Evolutionary conservation across 1,140 invertebrate species (phyloP).

Genomic region (Macrobrachium nipponense): DNA sequence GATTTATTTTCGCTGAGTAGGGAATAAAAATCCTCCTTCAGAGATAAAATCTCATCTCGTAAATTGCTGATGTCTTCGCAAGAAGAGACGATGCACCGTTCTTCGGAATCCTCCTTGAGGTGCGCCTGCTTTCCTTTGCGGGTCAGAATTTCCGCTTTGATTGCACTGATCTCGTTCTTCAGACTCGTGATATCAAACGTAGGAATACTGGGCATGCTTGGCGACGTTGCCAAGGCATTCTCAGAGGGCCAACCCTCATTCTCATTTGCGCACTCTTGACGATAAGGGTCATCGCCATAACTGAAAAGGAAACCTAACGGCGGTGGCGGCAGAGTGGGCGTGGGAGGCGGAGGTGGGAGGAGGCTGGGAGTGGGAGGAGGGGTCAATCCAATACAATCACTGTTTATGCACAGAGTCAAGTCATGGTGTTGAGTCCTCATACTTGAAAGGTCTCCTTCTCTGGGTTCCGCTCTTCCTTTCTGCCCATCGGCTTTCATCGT

Average conservation of each 20-base stretch:
- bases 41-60: conserved; percentile 44
- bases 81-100: conserved; percentile 42
- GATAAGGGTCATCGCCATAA: not conserved
- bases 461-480: too few species aligned
- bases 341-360: too few species aligned
- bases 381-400: too few species aligned
- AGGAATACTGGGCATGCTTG: not conserved
- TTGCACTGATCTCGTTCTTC: conserved; percentile 47
- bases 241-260: too few species aligned
- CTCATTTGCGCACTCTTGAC: not conserved
- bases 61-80: conserved; percentile 49
- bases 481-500: too few species aligned
- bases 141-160: conserved; percentile 43
- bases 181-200: conserved; percentile 45
- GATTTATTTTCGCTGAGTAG: conserved; percentile 31
- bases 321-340: not conserved
- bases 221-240: too few species aligned
- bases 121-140: conserved; percentile 46
- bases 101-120: not conserved
- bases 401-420: too few species aligned
- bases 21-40: conserved; percentile 48
- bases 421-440: too few species aligned
- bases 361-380: too few species aligned
- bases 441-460: too few species aligned
- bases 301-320: not conserved